Evolutionary conservation across 2,888 invertebrate genomes (phyloP).

Genomic region (Brachyopa scutellaris): DNA sequence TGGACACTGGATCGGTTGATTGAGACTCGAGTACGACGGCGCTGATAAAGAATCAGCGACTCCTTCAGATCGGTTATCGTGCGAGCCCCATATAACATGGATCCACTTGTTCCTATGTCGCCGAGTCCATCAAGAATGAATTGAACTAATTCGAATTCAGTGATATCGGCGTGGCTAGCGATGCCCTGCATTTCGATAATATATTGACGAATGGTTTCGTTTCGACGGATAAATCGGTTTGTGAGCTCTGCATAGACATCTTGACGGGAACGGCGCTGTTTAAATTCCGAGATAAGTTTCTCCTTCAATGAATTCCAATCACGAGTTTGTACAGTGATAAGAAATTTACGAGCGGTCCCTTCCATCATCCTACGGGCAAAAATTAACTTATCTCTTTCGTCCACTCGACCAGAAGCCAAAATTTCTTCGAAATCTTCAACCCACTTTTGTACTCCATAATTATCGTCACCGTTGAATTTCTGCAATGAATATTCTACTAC

Average conservation of each 20-base stretch:
- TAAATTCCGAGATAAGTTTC: background rate
- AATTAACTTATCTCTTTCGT: constrained; percentile 4
- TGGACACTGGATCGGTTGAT: too few species aligned
- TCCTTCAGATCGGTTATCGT: too few species aligned
- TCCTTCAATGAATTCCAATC: constrained; percentile 10
- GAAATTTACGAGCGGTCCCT: background rate
- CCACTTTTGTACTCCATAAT: constrained; percentile 9
- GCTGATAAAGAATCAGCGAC: too few species aligned
- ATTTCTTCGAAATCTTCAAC: constrained; percentile 17
- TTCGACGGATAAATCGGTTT: too few species aligned
- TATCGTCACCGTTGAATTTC: constrained; percentile 29
- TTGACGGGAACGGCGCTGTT: constrained; percentile 4
- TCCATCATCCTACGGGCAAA: constrained; percentile 14
- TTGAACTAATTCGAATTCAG: too few species aligned
- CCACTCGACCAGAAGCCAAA: constrained; percentile 7
- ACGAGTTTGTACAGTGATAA: background rate
- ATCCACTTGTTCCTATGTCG: constrained; percentile 8
- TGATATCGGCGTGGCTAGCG: too few species aligned
- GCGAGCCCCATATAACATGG: constrained; percentile 10
- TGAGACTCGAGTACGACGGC: too few species aligned
- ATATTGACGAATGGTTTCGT: too few species aligned
- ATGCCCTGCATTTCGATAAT: too few species aligned
- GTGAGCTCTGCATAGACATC: too few species aligned
- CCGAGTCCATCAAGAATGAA: too few species aligned
- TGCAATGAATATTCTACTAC: constrained; percentile 3